Percentiles rank a stretch among this genome's conserved stretches.
These are phyloP conservation scores for Tokudaia muenninki DNA, from an alignment of 2,797 vertebrate genomes.

Conservation along the genomic window DNA sequence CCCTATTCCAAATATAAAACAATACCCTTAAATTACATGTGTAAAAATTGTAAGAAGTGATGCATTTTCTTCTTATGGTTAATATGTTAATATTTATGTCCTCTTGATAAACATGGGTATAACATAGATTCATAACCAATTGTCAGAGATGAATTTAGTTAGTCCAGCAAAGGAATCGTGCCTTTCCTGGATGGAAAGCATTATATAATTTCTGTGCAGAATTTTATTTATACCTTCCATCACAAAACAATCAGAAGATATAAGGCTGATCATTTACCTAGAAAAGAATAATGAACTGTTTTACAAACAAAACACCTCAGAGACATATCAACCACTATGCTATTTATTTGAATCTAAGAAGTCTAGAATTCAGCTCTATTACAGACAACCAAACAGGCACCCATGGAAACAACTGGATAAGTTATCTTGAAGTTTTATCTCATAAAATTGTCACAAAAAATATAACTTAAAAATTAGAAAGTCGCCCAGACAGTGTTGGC, in stretches of 20 bases:
- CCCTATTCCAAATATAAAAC: not conserved
- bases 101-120: not conserved
- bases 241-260: not conserved
- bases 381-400: not conserved
- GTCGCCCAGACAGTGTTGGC: too few relatives aligned
- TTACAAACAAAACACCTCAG: not conserved
- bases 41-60: slow-evolving; percentile 26
- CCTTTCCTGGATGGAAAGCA: not conserved
- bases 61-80: not conserved
- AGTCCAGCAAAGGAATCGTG: not conserved
- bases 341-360: not conserved
- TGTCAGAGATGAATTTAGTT: not conserved
- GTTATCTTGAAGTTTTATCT: not conserved
- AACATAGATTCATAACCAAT: not conserved
- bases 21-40: not conserved
- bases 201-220: not conserved
- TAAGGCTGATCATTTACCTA: not conserved
- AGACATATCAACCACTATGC: not conserved
- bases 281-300: not conserved
- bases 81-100: not conserved
- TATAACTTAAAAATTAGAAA: slow-evolving; percentile 34
- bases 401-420: not conserved
- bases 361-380: not conserved
- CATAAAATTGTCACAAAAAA: not conserved
- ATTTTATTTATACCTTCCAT: not conserved